phyloP scores from a whole-genome alignment of 2,888 invertebrate species.

The Apamea crenata region DNA sequence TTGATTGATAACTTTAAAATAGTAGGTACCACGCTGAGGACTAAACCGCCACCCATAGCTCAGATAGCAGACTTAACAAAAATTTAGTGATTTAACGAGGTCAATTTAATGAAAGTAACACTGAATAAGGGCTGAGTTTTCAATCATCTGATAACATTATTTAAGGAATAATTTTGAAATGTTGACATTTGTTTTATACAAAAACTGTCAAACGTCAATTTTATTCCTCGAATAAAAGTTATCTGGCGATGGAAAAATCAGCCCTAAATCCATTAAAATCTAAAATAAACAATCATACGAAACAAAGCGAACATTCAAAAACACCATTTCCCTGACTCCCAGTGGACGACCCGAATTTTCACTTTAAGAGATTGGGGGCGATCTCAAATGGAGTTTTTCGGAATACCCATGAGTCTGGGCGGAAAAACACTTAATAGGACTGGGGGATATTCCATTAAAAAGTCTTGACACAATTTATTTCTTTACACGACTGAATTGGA shows the following conservation, averaged over 20 bases:
- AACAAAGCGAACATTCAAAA: constrained; percentile 19
- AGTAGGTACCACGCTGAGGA: background rate
- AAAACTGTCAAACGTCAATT: no score
- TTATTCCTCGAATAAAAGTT: no score
- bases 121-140: no score
- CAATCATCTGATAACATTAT: no score
- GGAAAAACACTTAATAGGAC: constrained; percentile 41
- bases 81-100: background rate
- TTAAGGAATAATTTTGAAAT: no score
- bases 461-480: background rate
- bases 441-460: constrained; percentile 3
- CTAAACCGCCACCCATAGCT: background rate
- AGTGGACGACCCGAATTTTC: constrained; percentile 30
- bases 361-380: constrained; percentile 13
- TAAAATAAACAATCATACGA: background rate
- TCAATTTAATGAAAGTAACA: background rate
- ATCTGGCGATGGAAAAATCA: no score
- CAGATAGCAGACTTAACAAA: background rate
- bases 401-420: constrained; percentile 26
- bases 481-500: background rate
- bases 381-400: constrained; percentile 44
- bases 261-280: background rate
- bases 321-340: constrained; percentile 17
- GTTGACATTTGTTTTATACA: no score
- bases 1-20: background rate